phyloP scores from a whole-genome alignment of 2,797 vertebrate species.

The Myotis vivesi region DNA sequence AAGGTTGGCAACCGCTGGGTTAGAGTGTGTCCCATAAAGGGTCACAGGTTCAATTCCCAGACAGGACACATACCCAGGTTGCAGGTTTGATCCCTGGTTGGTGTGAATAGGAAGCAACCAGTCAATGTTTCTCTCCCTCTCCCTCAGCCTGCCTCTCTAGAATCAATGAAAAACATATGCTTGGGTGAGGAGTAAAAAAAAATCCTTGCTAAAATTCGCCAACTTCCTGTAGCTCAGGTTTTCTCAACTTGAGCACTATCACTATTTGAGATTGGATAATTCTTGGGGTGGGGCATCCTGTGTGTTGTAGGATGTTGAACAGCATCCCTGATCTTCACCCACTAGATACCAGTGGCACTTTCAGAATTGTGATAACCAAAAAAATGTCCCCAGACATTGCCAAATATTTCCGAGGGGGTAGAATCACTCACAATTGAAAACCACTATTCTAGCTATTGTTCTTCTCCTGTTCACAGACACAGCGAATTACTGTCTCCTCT shows the following conservation, averaged over 20 bases:
- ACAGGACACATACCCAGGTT: not conserved
- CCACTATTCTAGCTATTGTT: not conserved
- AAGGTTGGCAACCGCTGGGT: not conserved
- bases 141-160: not conserved
- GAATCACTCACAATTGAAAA: not conserved
- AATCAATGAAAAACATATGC: not conserved
- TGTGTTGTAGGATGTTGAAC: not conserved
- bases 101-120: not conserved
- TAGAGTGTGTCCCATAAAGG: not conserved
- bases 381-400: not conserved
- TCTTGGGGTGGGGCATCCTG: not conserved
- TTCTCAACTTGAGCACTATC: not conserved
- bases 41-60: not conserved
- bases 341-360: not conserved
- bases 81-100: not conserved
- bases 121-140: not conserved
- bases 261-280: not conserved
- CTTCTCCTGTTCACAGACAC: not conserved
- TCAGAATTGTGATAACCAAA: not conserved
- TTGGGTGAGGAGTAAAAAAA: not conserved
- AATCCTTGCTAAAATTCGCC: not conserved
- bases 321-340: not conserved
- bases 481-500: not conserved
- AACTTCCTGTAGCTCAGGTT: not conserved
- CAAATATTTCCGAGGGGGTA: not conserved